Evolutionary conservation across 2,797 vertebrate species (phyloP), one percentile per base, ranked within the genome.

Genomic region (Pipistrellus kuhlii): DNA sequence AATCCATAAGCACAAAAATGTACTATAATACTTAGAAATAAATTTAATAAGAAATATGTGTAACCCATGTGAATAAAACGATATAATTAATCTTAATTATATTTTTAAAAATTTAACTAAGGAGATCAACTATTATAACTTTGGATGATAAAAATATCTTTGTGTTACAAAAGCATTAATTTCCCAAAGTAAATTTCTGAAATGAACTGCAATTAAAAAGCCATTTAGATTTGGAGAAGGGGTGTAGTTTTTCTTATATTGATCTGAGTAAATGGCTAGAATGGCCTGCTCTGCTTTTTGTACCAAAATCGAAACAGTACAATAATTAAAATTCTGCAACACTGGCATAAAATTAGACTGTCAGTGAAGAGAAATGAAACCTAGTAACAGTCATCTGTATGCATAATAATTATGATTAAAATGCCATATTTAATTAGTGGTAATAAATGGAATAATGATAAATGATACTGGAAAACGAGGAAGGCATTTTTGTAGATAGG

Each of bases 331-430:
- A 71, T 48, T 55, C 20, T 78, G 32, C 41, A 85, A 46, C 88
- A 77, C 44, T 90, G 76, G 18, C 59, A 18, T 84, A 95, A 95
- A 95, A 92, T 92, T 88, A 92, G 62, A 73, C 4, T 90, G 88
- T 87, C 23, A 66, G 32, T 82, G 35, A 95, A 93, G 90, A 93
- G 94, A 85, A 96, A 90, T 73, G 81, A 96, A 94, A 23, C 21
- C 27, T 90, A 81, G 51, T 64, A 89, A 68, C 2, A 73, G 18
- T 21, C 14, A 35, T 41, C 81, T 64, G 68, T 57, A 57, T 46
- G 48, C 46, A 71, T 89, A 59, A 87, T 91, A 92, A 91, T 73
- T 91, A 72, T 91, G 20, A 91, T 86, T 86, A 93, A 91, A 90
- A 93, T 90, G 21, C 5, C 35, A 51, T 59, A 91, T 62, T 93